Conservation (phyloP, 53 echinoderm and acorn worm genomes). For the Henricia sp. region DNA sequence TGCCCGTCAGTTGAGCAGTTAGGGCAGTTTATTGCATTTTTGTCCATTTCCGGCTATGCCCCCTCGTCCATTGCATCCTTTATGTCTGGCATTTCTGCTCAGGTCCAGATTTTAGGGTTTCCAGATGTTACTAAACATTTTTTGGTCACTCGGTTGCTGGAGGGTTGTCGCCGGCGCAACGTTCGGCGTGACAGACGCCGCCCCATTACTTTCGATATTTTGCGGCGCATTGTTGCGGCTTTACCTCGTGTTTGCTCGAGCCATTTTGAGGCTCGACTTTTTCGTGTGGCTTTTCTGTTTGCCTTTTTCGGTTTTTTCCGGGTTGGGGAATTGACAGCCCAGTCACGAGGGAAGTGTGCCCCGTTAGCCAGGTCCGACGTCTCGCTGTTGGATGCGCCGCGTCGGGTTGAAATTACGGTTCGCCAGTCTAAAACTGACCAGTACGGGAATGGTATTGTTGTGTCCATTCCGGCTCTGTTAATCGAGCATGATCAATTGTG, state of each 20-base stretch:
- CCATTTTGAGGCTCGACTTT: slow-evolving; percentile 18
- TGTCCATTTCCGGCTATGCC: neutral
- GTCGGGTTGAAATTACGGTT: neutral
- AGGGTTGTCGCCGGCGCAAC: slow-evolving; percentile 7
- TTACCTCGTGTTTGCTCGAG: slow-evolving; percentile 4
- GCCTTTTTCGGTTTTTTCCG: slow-evolving; percentile 44
- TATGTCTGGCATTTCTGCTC: slow-evolving; percentile 1
- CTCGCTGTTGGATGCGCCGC: neutral
- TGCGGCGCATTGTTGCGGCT: neutral
- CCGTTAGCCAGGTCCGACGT: neutral
- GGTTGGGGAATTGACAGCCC: slow-evolving; percentile 21
- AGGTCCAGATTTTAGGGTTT: neutral
- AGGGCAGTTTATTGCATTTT: slow-evolving; percentile 18
- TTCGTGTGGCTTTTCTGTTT: slow-evolving; percentile 19
- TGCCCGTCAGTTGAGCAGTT: neutral
- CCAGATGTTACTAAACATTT: neutral
- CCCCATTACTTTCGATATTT: slow-evolving; percentile 37
- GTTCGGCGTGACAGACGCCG: neutral
- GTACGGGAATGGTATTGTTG: neutral
- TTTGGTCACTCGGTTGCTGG: too few relatives aligned
- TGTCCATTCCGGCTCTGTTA: neutral
- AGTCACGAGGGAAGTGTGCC: neutral
- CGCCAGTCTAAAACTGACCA: neutral
- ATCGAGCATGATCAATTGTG: neutral
- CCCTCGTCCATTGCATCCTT: neutral